phyloP scores from a whole-genome alignment of 2,113 vertebrate genomes.

The Ammodytes dubius region DNA sequence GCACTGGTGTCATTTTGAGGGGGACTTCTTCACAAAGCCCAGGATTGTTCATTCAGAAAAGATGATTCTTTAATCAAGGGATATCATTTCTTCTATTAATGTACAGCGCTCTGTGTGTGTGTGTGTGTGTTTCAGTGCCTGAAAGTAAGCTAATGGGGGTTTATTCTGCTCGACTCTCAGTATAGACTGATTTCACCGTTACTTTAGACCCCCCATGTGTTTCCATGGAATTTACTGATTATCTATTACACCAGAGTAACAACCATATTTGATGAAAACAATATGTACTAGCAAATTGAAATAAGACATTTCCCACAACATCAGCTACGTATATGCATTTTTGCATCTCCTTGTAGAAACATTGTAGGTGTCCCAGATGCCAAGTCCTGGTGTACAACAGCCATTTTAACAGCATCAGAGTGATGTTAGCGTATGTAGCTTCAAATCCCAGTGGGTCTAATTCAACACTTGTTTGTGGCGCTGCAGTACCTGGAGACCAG shows the following conservation, averaged over 20 bases:
- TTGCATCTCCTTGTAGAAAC: neutral
- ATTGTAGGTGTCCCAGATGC: neutral
- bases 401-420: constrained; percentile 53
- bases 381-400: constrained; percentile 54
- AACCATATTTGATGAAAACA: neutral
- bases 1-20: constrained; percentile 64
- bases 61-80: constrained; percentile 79
- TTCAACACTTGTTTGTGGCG: constrained; percentile 78
- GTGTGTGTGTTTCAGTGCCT: constrained; percentile 7
- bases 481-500: constrained; percentile 77
- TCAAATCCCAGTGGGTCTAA: constrained; percentile 73
- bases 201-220: neutral
- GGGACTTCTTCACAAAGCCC: constrained; percentile 72
- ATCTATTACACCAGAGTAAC: neutral
- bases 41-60: constrained; percentile 74
- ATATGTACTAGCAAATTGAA: neutral
- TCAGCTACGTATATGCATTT: neutral
- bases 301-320: neutral
- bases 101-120: constrained; percentile 23
- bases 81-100: constrained; percentile 75
- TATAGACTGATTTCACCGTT: constrained; percentile 26
- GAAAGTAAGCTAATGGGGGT: constrained; percentile 60
- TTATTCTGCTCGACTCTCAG: constrained; percentile 21
- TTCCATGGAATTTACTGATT: neutral
- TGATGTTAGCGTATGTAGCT: constrained; percentile 71